phyloP scores from a whole-genome alignment of 2,113 vertebrate species.

The Oncorhynchus gorbuscha region DNA sequence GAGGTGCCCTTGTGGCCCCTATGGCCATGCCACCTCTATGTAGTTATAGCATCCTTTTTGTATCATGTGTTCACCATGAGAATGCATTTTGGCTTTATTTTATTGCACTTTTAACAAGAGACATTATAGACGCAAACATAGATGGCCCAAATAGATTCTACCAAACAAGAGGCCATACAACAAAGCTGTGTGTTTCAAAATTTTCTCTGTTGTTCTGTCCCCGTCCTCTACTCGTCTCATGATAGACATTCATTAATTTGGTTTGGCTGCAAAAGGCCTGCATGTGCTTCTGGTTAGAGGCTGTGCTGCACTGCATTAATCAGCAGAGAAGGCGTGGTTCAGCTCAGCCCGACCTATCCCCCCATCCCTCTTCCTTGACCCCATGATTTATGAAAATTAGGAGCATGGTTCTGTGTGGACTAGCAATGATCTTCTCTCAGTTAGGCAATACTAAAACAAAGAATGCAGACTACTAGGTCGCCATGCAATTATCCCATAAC shows the following conservation, averaged over 20 bases:
- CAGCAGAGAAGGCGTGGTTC: constrained; percentile 13
- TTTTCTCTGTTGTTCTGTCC: neutral
- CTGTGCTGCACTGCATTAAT: constrained; percentile 26
- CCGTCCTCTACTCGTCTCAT: constrained; percentile 21
- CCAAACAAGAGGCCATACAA: neutral
- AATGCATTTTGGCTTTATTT: neutral
- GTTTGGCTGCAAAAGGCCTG: constrained; percentile 30
- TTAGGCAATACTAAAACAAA: constrained; percentile 21
- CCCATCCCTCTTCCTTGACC: constrained; percentile 22
- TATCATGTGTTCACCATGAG: neutral
- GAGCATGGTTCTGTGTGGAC: constrained; percentile 9
- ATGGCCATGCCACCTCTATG: too few species aligned
- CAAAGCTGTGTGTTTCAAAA: neutral
- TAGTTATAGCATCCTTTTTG: too few species aligned
- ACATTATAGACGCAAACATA: neutral
- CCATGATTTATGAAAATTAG: constrained; percentile 27
- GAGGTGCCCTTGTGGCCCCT: too few species aligned
- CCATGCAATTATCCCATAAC: neutral
- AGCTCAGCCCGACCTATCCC: constrained; percentile 4
- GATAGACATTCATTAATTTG: constrained; percentile 43
- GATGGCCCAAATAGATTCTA: neutral
- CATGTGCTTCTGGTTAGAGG: constrained; percentile 50
- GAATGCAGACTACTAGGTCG: constrained; percentile 35
- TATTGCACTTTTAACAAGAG: neutral
- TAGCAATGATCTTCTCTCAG: constrained; percentile 1